Percentiles rank a stretch among this genome's conserved stretches.
Conservation (phyloP, 2,113 vertebrate species). For the Colius striatus region DNA sequence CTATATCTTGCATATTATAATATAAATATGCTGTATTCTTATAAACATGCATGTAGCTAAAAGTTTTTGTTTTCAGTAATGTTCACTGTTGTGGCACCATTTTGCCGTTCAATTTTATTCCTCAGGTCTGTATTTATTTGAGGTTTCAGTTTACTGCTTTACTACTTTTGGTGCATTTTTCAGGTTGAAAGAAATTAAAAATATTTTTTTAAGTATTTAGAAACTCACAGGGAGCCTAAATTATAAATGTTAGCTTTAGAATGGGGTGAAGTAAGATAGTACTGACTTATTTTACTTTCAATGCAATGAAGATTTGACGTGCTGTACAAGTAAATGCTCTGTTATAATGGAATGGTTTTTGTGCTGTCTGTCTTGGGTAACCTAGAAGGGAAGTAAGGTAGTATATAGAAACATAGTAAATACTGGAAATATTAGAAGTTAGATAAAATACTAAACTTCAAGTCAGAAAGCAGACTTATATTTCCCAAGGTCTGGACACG, state of each 20-base stretch:
- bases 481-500: not conserved
- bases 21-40: not conserved
- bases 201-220: not conserved
- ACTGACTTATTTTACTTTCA: not conserved
- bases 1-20: not conserved
- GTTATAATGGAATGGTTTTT: not conserved
- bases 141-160: not conserved
- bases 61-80: not conserved
- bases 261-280: not conserved
- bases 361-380: not conserved
- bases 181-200: not conserved
- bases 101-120: not conserved
- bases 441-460: not conserved
- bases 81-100: not conserved
- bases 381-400: not conserved
- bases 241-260: not conserved
- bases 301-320: not conserved
- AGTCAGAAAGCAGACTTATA: not conserved
- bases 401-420: not conserved
- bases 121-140: not conserved
- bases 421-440: not conserved
- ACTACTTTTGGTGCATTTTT: not conserved
- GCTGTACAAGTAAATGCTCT: not conserved
- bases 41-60: not conserved
- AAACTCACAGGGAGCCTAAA: not conserved